Percentiles rank a stretch among this genome's conserved stretches.
Conservation (phyloP, 1,140 invertebrate genomes). For the Gryllus bimaculatus region DNA sequence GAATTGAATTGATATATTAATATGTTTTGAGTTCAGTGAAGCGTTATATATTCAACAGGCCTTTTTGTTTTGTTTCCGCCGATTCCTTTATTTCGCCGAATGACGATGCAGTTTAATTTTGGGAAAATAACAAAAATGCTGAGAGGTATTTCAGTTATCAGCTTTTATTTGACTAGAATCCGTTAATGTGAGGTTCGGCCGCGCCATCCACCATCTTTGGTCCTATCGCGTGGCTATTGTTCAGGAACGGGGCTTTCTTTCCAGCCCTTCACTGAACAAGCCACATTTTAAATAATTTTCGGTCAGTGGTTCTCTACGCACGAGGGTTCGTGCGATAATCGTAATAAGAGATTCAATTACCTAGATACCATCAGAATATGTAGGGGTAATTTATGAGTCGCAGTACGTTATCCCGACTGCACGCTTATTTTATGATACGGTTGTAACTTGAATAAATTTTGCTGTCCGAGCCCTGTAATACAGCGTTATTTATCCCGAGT, state of each 20-base stretch:
- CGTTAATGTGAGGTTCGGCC: not conserved
- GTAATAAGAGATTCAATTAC: slow-evolving; percentile 5
- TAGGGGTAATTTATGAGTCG: not conserved
- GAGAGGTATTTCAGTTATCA: not conserved
- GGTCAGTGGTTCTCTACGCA: not conserved
- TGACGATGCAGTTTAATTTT: not conserved
- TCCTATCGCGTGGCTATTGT: too few relatives aligned
- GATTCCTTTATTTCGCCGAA: not conserved
- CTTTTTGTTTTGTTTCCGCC: not conserved
- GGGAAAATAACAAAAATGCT: not conserved
- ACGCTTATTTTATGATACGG: slow-evolving; percentile 4
- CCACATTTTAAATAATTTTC: not conserved
- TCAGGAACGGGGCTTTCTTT: too few relatives aligned
- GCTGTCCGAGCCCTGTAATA: not conserved
- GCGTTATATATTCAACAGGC: not conserved
- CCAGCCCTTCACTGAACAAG: too few relatives aligned
- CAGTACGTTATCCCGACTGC: slow-evolving; percentile 2
- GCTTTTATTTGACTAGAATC: not conserved
- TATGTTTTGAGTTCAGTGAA: slow-evolving; percentile 5
- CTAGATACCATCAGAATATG: slow-evolving; percentile 4
- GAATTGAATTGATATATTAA: slow-evolving; percentile 1
- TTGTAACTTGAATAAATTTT: slow-evolving; percentile 1
- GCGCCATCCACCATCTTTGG: too few relatives aligned
- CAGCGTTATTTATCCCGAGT: slow-evolving; percentile 1
- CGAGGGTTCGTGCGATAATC: not conserved